A percentile compares a stretch with the other conserved stretches of the same genome.
Conservation (phyloP, 1,140 invertebrate species). For the Drusus annulatus region DNA sequence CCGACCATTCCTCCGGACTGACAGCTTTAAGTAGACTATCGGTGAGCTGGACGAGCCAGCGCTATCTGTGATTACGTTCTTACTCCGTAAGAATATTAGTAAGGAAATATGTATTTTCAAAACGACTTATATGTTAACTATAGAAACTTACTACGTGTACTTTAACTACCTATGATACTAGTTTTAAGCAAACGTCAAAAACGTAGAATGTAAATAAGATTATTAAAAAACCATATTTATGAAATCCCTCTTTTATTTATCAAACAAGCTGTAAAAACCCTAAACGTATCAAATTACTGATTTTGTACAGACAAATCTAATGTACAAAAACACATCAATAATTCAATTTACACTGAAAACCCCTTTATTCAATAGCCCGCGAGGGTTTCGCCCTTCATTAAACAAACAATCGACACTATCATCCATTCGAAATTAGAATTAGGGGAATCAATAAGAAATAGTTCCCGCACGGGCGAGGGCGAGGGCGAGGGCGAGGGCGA, state of each 20-base stretch:
- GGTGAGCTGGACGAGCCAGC: slow-evolving; percentile 10
- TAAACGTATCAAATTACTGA: too few species aligned
- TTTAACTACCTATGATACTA: slow-evolving; percentile 25
- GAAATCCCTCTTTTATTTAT: slow-evolving; percentile 9
- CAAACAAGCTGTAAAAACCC: too few species aligned
- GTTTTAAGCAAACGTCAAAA: not conserved
- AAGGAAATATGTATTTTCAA: slow-evolving; percentile 56
- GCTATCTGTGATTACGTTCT: slow-evolving; percentile 55
- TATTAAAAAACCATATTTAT: slow-evolving; percentile 35
- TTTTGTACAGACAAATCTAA: too few species aligned
- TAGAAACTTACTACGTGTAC: slow-evolving; percentile 32
- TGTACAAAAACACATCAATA: too few species aligned
- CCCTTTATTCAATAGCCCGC: too few species aligned
- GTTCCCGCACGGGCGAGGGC: too few species aligned
- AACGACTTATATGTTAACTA: slow-evolving; percentile 38
- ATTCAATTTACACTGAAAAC: too few species aligned
- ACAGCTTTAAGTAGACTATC: slow-evolving; percentile 38
- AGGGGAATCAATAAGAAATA: too few species aligned
- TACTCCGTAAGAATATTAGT: slow-evolving; percentile 52
- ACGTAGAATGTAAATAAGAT: slow-evolving; percentile 9
- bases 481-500: too few species aligned
- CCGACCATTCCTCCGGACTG: slow-evolving; percentile 27
- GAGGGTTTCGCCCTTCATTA: too few species aligned
- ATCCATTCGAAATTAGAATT: too few species aligned
- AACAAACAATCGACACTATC: too few species aligned